These are phyloP conservation scores for Enteromius mattozi DNA, from an alignment of 2,797 vertebrate genomes.

Conservation along the genomic window DNA sequence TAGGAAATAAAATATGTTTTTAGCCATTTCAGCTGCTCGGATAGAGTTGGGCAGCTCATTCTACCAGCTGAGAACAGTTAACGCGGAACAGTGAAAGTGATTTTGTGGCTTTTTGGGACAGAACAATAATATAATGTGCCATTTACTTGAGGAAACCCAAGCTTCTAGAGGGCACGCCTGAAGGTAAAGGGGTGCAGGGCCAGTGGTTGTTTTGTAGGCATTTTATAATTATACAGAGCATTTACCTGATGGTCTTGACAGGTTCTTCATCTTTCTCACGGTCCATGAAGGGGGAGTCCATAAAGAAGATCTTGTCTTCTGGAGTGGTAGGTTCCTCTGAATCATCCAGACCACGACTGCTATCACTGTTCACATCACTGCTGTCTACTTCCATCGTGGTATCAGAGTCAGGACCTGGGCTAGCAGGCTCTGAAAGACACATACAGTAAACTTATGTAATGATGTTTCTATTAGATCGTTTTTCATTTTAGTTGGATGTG, in stretches of 20 bases:
- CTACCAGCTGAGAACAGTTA: no score
- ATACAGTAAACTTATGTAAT: not conserved
- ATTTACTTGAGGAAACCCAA: no score
- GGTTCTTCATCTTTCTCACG: constrained; percentile 93
- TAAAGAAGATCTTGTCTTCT: constrained; percentile 94
- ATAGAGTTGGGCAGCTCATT: no score
- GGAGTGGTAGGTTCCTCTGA: constrained; percentile 90
- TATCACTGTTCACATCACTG: constrained; percentile 86
- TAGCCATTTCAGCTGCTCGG: no score
- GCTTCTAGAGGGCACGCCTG: not conserved
- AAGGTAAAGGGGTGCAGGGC: not conserved
- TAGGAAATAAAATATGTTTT: no score
- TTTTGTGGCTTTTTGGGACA: not conserved
- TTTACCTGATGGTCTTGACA: constrained; percentile 93
- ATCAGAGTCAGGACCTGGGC: constrained; percentile 89
- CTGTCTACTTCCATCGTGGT: constrained; percentile 96
- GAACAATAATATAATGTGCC: no score
- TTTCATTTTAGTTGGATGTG: not conserved
- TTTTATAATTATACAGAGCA: not conserved
- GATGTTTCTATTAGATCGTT: not conserved
- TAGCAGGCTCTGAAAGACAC: constrained; percentile 84
- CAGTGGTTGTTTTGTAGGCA: not conserved
- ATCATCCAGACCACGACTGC: constrained; percentile 87
- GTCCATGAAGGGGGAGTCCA: constrained; percentile 90
- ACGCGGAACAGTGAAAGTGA: no score